phyloP scores from a whole-genome alignment of 2,797 vertebrate species.

The Toxotes lorentzi region DNA sequence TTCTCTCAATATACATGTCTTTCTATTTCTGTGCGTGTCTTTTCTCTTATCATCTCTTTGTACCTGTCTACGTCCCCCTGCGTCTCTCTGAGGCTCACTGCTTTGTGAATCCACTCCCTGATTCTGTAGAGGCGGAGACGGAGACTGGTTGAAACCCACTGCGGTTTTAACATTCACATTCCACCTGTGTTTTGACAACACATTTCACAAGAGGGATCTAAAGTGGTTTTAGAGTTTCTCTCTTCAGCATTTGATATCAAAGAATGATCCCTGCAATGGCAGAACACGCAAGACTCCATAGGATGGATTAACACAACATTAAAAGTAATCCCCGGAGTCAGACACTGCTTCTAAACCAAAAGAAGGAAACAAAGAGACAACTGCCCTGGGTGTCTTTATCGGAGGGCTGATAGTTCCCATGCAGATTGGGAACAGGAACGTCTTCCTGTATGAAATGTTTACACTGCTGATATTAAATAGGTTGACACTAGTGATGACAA shows the following conservation, averaged over 20 bases:
- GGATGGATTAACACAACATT: slow-evolving; percentile 85
- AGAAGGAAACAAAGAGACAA: slow-evolving; percentile 70
- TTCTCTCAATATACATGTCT: slow-evolving; percentile 21
- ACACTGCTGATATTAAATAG: slow-evolving; percentile 74
- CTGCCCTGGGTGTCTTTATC: slow-evolving; percentile 67
- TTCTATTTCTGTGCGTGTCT: slow-evolving; percentile 30
- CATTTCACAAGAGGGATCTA: slow-evolving; percentile 78
- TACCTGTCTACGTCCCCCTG: slow-evolving; percentile 50
- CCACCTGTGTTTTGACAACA: slow-evolving; percentile 87
- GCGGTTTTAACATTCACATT: slow-evolving; percentile 77
- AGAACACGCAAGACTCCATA: slow-evolving; percentile 78
- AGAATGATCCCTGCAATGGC: slow-evolving; percentile 83
- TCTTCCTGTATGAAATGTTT: slow-evolving; percentile 73
- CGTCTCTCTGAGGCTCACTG: slow-evolving; percentile 67
- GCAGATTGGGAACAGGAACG: slow-evolving; percentile 51
- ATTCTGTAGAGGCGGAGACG: slow-evolving; percentile 69
- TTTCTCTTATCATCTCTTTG: slow-evolving; percentile 53
- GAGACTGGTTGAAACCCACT: slow-evolving; percentile 78
- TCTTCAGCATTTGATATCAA: slow-evolving; percentile 85
- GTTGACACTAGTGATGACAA: slow-evolving; percentile 68
- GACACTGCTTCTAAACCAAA: slow-evolving; percentile 65
- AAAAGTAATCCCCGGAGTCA: slow-evolving; percentile 83
- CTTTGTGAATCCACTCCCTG: slow-evolving; percentile 66
- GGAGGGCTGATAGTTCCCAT: slow-evolving; percentile 56
- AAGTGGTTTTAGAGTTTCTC: slow-evolving; percentile 80